phyloP scores from a whole-genome alignment of 2,113 vertebrate species.

The Seriola quinqueradiata region DNA sequence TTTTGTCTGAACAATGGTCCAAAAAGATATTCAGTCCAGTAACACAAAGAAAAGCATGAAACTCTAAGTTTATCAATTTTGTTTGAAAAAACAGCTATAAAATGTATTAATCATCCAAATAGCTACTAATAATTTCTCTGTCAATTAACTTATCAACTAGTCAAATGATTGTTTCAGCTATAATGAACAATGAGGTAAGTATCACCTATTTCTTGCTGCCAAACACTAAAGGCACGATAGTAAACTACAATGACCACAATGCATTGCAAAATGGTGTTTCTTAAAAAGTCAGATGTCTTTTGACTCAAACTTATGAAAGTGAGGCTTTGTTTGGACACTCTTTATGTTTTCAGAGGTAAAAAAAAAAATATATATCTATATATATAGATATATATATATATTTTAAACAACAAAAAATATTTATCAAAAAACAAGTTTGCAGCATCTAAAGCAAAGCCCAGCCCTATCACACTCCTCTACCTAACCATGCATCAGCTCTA shows the following conservation, averaged over 20 bases:
- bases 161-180: too few relatives aligned
- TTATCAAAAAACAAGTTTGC: background rate
- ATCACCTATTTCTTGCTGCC: background rate
- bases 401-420: background rate
- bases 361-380: background rate
- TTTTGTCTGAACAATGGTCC: too few relatives aligned
- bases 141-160: background rate
- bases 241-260: conserved; percentile 16
- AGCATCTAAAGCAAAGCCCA: background rate
- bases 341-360: background rate
- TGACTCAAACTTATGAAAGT: conserved; percentile 1
- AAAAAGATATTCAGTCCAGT: too few relatives aligned
- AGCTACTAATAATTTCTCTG: too few relatives aligned
- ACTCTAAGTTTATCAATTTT: too few relatives aligned
- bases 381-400: too few relatives aligned
- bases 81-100: too few relatives aligned
- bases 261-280: background rate
- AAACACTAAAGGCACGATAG: background rate
- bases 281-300: background rate
- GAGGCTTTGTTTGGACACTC: background rate
- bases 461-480: background rate
- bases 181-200: too few relatives aligned
- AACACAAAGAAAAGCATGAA: background rate
- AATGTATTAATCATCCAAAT: background rate
- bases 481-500: background rate